These are phyloP conservation scores for Pararge aegeria DNA, from an alignment of 1,140 invertebrate genomes.

Conservation along the genomic window DNA sequence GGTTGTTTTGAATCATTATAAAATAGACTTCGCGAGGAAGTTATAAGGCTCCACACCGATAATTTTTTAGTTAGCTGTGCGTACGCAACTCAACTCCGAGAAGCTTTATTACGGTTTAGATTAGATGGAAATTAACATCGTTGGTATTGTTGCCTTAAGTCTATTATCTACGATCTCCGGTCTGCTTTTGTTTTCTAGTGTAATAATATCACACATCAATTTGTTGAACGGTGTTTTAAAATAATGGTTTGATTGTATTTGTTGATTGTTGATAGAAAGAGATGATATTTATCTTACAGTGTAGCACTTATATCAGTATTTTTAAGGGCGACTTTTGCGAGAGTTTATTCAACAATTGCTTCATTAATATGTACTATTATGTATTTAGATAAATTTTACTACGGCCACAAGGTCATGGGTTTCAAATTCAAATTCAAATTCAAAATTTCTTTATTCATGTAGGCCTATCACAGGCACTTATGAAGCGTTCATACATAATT, in stretches of 20 bases:
- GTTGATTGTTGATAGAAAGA: background rate
- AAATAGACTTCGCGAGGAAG: background rate
- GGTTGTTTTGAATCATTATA: no score
- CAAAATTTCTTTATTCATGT: no score
- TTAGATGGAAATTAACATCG: constrained; percentile 26
- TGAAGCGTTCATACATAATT: no score
- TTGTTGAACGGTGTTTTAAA: background rate
- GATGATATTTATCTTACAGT: no score
- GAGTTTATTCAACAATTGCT: no score
- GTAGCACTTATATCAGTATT: no score
- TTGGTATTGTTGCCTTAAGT: constrained; percentile 4
- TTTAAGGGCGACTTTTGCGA: no score
- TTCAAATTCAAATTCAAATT: no score
- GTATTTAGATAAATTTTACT: no score
- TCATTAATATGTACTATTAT: no score
- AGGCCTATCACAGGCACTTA: no score
- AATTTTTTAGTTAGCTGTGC: constrained; percentile 4
- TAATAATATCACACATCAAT: background rate
- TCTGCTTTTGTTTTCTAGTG: background rate
- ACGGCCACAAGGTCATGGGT: no score
- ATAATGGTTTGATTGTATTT: background rate
- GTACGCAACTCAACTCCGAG: constrained; percentile 3
- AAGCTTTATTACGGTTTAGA: constrained; percentile 29
- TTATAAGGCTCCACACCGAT: background rate
- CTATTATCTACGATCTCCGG: background rate